A percentile compares a stretch with the other conserved stretches of the same genome.
These are phyloP conservation scores for Dicyrtomina minuta DNA, from an alignment of 2,888 invertebrate species.

Conservation along the genomic window DNA sequence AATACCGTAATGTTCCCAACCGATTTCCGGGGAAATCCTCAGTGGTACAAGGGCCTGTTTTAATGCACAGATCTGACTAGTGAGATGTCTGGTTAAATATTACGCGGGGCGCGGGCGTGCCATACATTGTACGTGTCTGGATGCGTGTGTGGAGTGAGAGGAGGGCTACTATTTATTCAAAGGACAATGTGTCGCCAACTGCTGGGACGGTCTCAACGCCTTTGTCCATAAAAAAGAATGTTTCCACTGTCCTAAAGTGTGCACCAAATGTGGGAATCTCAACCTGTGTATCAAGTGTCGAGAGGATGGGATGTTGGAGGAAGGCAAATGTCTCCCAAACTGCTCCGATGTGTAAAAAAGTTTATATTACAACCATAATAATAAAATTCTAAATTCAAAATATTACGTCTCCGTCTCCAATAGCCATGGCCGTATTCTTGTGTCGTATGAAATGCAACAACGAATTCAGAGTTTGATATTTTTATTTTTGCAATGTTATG, in stretches of 20 bases:
- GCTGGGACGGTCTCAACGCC: constrained; percentile 45
- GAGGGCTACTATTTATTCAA: constrained; percentile 37
- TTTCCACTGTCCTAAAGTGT: constrained; percentile 45
- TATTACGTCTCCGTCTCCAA: too few relatives aligned
- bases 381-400: too few relatives aligned
- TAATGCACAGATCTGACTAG: too few relatives aligned
- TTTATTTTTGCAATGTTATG: too few relatives aligned
- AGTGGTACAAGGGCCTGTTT: too few relatives aligned
- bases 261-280: constrained; percentile 60
- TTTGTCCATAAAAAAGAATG: constrained; percentile 43
- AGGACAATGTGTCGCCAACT: constrained; percentile 43
- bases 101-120: constrained; percentile 41
- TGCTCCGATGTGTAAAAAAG: constrained; percentile 68
- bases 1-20: too few relatives aligned
- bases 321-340: constrained; percentile 76
- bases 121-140: constrained; percentile 37
- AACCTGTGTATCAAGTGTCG: constrained; percentile 78
- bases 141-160: constrained; percentile 44
- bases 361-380: not conserved
- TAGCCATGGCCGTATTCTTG: too few relatives aligned
- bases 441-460: too few relatives aligned
- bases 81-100: too few relatives aligned
- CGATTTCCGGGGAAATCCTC: too few relatives aligned
- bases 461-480: too few relatives aligned
- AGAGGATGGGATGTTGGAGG: constrained; percentile 74